phyloP scores from a whole-genome alignment of 1,140 invertebrate genomes.

The Saccostrea cuccullata region DNA sequence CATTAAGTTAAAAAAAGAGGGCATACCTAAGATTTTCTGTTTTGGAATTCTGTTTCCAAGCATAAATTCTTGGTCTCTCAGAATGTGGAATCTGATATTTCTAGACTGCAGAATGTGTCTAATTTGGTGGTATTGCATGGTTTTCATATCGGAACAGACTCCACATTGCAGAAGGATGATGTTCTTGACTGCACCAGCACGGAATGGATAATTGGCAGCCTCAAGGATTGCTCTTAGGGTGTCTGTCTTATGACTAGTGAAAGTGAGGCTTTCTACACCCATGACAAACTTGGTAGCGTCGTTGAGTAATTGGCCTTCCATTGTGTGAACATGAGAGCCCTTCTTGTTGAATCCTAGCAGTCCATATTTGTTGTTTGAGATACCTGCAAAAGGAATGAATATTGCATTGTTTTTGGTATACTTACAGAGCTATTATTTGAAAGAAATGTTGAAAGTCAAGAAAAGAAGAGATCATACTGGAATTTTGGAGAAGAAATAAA shows the following conservation, averaged over 20 bases:
- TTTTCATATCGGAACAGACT: slow-evolving; percentile 78
- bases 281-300: slow-evolving; percentile 72
- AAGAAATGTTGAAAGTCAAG: background rate
- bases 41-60: slow-evolving; percentile 59
- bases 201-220: slow-evolving; percentile 87
- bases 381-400: background rate
- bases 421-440: background rate
- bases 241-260: slow-evolving; percentile 63
- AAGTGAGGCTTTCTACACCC: slow-evolving; percentile 70
- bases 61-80: slow-evolving; percentile 82
- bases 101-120: slow-evolving; percentile 87
- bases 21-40: slow-evolving; percentile 58
- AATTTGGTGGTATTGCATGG: slow-evolving; percentile 88
- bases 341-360: slow-evolving; percentile 87
- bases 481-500: background rate
- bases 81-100: slow-evolving; percentile 88
- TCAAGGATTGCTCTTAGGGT: slow-evolving; percentile 86
- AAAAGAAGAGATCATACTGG: background rate
- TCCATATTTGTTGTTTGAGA: slow-evolving; percentile 83
- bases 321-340: slow-evolving; percentile 78
- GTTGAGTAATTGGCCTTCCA: slow-evolving; percentile 78
- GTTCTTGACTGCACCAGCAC: slow-evolving; percentile 90
- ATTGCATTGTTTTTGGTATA: background rate
- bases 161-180: slow-evolving; percentile 84
- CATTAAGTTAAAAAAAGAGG: background rate